phyloP scores from a whole-genome alignment of 2,113 vertebrate genomes.

The Nanorana parkeri region DNA sequence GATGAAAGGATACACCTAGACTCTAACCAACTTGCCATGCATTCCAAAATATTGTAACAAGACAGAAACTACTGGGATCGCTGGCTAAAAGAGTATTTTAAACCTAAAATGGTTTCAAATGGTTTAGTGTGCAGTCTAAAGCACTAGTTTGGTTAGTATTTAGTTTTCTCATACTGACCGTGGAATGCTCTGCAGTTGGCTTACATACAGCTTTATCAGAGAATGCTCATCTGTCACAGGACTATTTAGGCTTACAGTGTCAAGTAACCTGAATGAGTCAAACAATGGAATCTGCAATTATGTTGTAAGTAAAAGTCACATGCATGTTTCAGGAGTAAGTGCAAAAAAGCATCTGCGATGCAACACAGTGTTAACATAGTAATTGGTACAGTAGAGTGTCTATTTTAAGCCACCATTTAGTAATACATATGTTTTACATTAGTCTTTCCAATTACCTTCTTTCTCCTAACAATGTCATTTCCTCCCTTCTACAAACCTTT shows the following conservation, averaged over 20 bases:
- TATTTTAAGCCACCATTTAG: too few species aligned
- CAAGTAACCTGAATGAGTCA: constrained; percentile 76
- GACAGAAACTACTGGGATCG: neutral
- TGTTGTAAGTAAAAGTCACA: constrained; percentile 57
- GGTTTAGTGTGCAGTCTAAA: constrained; percentile 63
- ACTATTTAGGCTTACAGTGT: constrained; percentile 71
- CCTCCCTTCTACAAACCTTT: too few species aligned
- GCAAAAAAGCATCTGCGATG: too few species aligned
- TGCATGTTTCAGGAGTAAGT: neutral
- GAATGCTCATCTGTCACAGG: constrained; percentile 76
- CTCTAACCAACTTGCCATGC: neutral
- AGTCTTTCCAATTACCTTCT: too few species aligned
- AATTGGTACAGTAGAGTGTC: too few species aligned
- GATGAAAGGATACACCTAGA: neutral
- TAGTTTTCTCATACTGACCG: constrained; percentile 74
- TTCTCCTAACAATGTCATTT: too few species aligned
- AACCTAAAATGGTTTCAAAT: constrained; percentile 40
- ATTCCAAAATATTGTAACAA: neutral
- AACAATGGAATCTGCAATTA: constrained; percentile 72
- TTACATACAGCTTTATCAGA: constrained; percentile 78
- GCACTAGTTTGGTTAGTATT: constrained; percentile 66
- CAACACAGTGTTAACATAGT: too few species aligned
- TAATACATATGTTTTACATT: too few species aligned
- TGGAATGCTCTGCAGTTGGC: constrained; percentile 73
- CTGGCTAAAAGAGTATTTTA: constrained; percentile 57